Percentiles rank a stretch among this genome's conserved stretches.
phyloP scores from a whole-genome alignment of 2,888 invertebrate species.

The Spisula subtruncata region DNA sequence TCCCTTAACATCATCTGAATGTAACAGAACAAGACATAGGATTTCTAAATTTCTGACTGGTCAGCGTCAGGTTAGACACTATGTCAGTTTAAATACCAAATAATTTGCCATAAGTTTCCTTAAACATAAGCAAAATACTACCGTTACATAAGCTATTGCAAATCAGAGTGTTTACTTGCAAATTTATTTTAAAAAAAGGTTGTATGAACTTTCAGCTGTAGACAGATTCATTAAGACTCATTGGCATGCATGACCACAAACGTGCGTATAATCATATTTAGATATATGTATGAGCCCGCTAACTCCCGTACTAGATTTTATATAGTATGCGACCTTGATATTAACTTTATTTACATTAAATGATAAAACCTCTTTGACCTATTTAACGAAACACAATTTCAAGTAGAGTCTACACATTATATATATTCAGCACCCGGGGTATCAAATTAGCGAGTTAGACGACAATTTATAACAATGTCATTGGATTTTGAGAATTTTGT shows the following conservation, averaged over 20 bases:
- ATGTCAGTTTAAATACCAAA: too few relatives aligned
- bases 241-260: neutral
- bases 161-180: too few relatives aligned
- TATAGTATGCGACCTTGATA: neutral
- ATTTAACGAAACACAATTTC: neutral
- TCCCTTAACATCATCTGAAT: too few relatives aligned
- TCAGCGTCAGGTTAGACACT: too few relatives aligned
- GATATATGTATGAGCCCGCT: neutral
- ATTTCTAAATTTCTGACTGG: too few relatives aligned
- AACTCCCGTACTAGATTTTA: neutral
- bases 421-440: neutral
- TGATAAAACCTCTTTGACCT: slow-evolving; percentile 13
- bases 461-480: slow-evolving; percentile 45
- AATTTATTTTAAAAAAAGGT: too few relatives aligned
- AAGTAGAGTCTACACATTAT: too few relatives aligned
- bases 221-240: neutral
- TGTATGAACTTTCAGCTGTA: too few relatives aligned
- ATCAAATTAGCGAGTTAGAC: neutral
- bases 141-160: too few relatives aligned
- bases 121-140: too few relatives aligned
- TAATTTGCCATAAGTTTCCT: too few relatives aligned
- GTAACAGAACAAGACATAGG: too few relatives aligned
- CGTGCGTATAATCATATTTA: neutral
- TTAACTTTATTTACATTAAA: neutral
- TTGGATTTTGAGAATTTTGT: slow-evolving; percentile 67